Conservation (phyloP, 2,113 vertebrate genomes). For the Zosterops lateralis region DNA sequence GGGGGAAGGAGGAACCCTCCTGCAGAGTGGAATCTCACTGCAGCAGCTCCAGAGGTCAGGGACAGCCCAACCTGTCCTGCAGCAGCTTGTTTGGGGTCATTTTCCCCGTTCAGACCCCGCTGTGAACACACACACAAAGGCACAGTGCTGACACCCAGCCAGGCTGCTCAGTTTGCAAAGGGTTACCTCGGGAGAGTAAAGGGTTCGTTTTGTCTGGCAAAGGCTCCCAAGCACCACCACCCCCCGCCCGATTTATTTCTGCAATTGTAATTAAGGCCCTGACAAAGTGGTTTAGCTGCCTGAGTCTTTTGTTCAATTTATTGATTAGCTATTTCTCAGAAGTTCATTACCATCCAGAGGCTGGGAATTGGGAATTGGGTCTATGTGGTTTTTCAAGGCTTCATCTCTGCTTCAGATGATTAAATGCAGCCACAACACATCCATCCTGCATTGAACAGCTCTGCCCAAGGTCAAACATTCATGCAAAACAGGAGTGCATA, state of each 20-base stretch:
- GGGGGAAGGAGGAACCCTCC: not conserved
- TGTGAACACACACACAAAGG: fast-evolving
- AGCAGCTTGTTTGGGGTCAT: fast-evolving
- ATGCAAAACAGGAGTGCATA: constrained; percentile 61
- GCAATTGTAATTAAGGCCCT: constrained; percentile 71
- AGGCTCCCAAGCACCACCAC: constrained; percentile 21
- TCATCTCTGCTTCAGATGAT: constrained; percentile 68
- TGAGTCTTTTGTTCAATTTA: constrained; percentile 74
- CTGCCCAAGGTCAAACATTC: constrained; percentile 75
- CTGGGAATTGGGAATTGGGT: constrained; percentile 63
- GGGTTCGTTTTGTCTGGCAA: constrained; percentile 59
- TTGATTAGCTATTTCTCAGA: constrained; percentile 78
- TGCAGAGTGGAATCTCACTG: not conserved
- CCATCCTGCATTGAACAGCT: constrained; percentile 58
- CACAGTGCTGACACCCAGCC: fast-evolving
- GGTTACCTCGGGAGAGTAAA: constrained; percentile 9
- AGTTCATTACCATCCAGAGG: constrained; percentile 74
- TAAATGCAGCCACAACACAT: constrained; percentile 69
- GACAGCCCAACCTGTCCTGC: not conserved
- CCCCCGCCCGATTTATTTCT: constrained; percentile 61
- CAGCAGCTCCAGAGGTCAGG: not conserved
- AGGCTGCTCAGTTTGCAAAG: constrained; percentile 4
- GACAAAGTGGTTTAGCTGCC: constrained; percentile 64
- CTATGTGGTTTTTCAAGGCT: constrained; percentile 60
- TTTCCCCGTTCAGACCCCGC: not conserved